These are phyloP conservation scores for Podarcis siculus DNA, from an alignment of 2,797 vertebrate species.

Conservation along the genomic window DNA sequence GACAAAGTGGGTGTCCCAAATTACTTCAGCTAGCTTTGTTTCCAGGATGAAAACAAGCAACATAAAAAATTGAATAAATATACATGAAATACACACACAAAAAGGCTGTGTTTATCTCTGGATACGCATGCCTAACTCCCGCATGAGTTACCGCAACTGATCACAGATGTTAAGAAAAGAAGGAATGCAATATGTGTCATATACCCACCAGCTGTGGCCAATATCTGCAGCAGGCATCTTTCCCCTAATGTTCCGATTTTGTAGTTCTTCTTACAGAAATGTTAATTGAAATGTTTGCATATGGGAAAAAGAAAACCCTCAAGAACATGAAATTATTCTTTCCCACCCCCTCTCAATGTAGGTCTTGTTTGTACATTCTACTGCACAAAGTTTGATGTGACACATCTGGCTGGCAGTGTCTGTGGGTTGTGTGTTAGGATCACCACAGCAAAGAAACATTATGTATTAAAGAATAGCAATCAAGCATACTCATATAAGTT, in stretches of 20 bases:
- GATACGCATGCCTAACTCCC: conserved; percentile 1
- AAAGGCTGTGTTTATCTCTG: not conserved
- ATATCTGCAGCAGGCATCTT: not conserved
- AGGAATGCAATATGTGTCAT: not conserved
- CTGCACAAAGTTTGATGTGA: not conserved
- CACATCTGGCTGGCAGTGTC: not conserved
- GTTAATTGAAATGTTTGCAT: not conserved
- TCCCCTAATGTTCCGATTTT: not conserved
- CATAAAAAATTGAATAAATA: conserved; percentile 9
- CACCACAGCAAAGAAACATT: not conserved
- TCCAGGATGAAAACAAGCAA: not conserved
- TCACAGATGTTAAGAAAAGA: conserved; percentile 15
- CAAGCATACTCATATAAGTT: not conserved
- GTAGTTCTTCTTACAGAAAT: not conserved
- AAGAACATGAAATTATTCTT: not conserved
- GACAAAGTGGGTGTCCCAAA: not conserved
- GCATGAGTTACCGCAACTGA: conserved; percentile 20
- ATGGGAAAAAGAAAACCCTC: not conserved
- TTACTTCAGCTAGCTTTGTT: not conserved
- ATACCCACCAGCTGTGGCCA: conserved; percentile 11
- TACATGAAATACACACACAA: not conserved
- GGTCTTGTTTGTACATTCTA: not conserved
- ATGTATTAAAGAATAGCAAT: not conserved
- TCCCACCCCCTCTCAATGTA: not conserved
- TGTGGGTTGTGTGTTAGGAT: not conserved